A percentile compares a stretch with the other conserved stretches of the same genome.
These are phyloP conservation scores for Lethrus apterus DNA, from an alignment of 1,140 invertebrate species.

Conservation along the genomic window DNA sequence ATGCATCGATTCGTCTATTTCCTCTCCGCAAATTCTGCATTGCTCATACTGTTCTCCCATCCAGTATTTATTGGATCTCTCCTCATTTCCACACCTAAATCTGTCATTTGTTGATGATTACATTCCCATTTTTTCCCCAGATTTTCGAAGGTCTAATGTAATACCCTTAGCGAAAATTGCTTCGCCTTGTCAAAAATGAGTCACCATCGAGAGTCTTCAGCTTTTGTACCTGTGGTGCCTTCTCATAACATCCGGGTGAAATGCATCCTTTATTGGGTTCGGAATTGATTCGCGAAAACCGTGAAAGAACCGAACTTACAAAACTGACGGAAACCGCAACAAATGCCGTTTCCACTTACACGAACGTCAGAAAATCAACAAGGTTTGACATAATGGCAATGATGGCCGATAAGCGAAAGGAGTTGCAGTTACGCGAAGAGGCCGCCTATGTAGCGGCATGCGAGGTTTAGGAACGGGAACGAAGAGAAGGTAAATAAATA, in stretches of 20 bases:
- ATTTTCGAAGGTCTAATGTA: no score
- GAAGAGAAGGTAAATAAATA: no score
- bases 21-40: no score
- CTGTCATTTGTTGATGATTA: no score
- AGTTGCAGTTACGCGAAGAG: slow-evolving; percentile 61
- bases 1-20: no score
- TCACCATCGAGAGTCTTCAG: slow-evolving; percentile 59
- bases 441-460: slow-evolving; percentile 44
- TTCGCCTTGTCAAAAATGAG: no score
- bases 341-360: slow-evolving; percentile 28
- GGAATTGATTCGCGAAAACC: slow-evolving; percentile 46
- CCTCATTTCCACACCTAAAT: no score
- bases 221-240: slow-evolving; percentile 63
- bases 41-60: no score
- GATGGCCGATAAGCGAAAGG: slow-evolving; percentile 80
- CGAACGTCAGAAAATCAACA: slow-evolving; percentile 42
- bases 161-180: no score
- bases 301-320: slow-evolving; percentile 46
- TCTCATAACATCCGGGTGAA: slow-evolving; percentile 58
- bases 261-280: slow-evolving; percentile 52
- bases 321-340: slow-evolving; percentile 44
- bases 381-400: slow-evolving; percentile 75
- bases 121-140: no score
- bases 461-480: no score
- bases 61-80: no score